These are phyloP conservation scores for Listronotus oregonensis DNA, from an alignment of 1,140 invertebrate genomes.

Conservation along the genomic window DNA sequence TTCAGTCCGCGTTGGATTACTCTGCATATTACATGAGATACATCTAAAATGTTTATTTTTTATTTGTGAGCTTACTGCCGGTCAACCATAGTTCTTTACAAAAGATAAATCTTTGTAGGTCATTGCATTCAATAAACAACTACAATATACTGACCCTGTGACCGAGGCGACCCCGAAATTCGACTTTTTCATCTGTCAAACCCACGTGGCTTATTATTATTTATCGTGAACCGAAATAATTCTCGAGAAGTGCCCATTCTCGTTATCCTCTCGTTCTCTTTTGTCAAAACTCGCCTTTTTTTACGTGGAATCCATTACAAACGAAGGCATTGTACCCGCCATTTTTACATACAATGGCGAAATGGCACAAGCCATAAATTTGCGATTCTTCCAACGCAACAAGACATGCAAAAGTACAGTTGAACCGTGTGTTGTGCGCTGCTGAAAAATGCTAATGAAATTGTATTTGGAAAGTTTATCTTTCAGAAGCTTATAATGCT, in stretches of 20 bases:
- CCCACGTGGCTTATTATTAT: too few relatives aligned
- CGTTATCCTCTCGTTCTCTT: constrained; percentile 12
- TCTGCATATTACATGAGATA: too few relatives aligned
- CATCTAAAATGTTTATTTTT: too few relatives aligned
- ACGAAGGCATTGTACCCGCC: constrained; percentile 13
- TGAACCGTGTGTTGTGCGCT: constrained; percentile 10
- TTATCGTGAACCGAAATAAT: not conserved
- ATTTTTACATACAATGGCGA: constrained; percentile 21
- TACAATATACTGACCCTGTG: too few relatives aligned
- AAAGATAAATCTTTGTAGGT: too few relatives aligned
- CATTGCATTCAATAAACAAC: too few relatives aligned
- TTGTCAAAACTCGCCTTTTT: constrained; percentile 14
- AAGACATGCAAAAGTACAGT: constrained; percentile 18
- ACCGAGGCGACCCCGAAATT: too few relatives aligned
- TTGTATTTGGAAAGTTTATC: not conserved
- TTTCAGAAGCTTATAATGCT: too few relatives aligned
- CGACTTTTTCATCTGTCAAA: too few relatives aligned
- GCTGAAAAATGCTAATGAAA: constrained; percentile 15
- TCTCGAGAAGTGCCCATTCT: not conserved
- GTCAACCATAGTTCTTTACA: too few relatives aligned
- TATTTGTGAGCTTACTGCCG: too few relatives aligned
- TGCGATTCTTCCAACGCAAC: constrained; percentile 18
- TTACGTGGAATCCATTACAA: constrained; percentile 15
- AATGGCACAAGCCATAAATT: constrained; percentile 32
- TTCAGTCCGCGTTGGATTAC: too few relatives aligned